Evolutionary conservation across 2,888 invertebrate genomes (phyloP), one percentile per base, ranked within the genome.

Genomic region (Lamellibrachia columna): DNA sequence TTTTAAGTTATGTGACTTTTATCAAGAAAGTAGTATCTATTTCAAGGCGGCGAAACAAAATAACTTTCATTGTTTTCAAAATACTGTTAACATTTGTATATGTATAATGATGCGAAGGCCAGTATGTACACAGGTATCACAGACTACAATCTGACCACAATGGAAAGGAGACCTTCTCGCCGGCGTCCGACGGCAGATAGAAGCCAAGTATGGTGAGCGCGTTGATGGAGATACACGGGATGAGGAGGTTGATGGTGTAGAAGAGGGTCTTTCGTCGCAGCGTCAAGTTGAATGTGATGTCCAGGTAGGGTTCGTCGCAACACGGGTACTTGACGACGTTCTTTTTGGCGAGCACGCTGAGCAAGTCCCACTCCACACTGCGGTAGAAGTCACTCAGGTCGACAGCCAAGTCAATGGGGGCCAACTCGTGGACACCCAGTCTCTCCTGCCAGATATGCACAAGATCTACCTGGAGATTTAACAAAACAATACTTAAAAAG

Each of bases 191-290:
- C 40, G 40, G 40, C 40, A 40, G 40, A 40, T 40, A 40, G 40
- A 99, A 99, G 2, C 99, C 99, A 92, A 99, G 97, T 1, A 99
- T 98, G 22, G 99, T 99, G 22, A 99, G 97, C 96, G 99, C 99
- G 22, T 99, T 99, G 94, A 99, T 99, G 92, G 99, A 98, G 7
- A 99, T 98, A 96, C 99, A 99, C 0, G 99, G 99, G 91, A 99
- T 98, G 95, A 99, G 99, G 90, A 99, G 97, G 96, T 99, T 99
- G 7, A 99, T 98, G 0, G 99, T 99, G 97, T 99, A 99, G 97
- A 99, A 99, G 28, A 99, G 97, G 0, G 99, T 97, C 92, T 97
- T 96, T 8, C 97, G 95, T 40, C 97, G 94, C 11, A 97, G 94
- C 7, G 95, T 96, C 11, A 97, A 95, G 93, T 96, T 95, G 94